Percentiles rank a stretch among this genome's conserved stretches.
Evolutionary conservation across 2,888 invertebrate genomes (phyloP).

Genomic region (Rhaphigaster nebulosa): DNA sequence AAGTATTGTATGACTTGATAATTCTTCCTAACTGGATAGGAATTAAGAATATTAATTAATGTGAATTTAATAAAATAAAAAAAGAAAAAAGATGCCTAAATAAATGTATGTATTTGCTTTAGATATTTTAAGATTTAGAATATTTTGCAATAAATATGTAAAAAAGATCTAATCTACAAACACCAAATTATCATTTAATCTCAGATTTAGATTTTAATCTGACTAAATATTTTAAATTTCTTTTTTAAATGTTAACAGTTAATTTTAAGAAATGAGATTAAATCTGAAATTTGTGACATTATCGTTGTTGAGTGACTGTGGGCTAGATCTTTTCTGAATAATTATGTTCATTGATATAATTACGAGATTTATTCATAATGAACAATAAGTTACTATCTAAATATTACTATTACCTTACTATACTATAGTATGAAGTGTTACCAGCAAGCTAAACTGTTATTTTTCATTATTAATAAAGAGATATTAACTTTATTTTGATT

Average conservation of each 20-base stretch:
- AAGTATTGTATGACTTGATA: not conserved
- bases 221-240: not conserved
- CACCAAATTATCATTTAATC: not conserved
- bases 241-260: not conserved
- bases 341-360: not conserved
- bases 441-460: not conserved
- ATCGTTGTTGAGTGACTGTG: not conserved
- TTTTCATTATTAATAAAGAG: not conserved
- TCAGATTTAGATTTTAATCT: not conserved
- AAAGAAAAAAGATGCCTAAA: constrained; percentile 3
- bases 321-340: not conserved
- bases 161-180: not conserved
- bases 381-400: not conserved
- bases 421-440: not conserved
- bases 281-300: not conserved
- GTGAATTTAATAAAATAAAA: not conserved
- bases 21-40: not conserved
- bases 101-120: constrained; percentile 5
- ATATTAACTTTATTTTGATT: not conserved
- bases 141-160: not conserved
- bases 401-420: not conserved
- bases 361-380: not conserved
- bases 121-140: not conserved
- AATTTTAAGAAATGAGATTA: not conserved
- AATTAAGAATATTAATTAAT: not conserved